Evolutionary conservation across 2,113 vertebrate genomes (phyloP).

Genomic region (Vulpes vulpes): DNA sequence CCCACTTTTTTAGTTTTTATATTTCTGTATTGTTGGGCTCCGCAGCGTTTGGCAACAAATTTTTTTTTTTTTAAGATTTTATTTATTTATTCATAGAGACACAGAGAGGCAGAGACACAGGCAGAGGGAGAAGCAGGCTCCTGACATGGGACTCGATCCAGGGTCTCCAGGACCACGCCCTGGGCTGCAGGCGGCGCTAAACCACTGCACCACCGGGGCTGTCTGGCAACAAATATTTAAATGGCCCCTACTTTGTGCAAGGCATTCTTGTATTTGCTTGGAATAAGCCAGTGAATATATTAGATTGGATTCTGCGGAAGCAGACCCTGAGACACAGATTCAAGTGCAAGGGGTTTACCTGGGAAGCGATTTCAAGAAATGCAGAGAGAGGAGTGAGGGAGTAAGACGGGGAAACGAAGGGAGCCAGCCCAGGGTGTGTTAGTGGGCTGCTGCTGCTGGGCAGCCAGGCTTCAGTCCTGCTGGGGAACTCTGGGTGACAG

Average conservation of each 20-base stretch:
- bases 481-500: neutral
- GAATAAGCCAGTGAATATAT: neutral
- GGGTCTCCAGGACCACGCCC: too few relatives aligned
- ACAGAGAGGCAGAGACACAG: too few relatives aligned
- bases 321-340: neutral
- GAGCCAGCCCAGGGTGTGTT: neutral
- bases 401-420: neutral
- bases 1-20: neutral
- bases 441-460: neutral
- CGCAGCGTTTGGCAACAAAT: neutral
- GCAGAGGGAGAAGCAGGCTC: too few relatives aligned
- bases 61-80: neutral
- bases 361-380: neutral
- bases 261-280: neutral
- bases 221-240: neutral
- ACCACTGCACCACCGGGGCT: too few relatives aligned
- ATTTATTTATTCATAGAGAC: too few relatives aligned
- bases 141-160: too few relatives aligned
- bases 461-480: neutral
- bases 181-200: too few relatives aligned
- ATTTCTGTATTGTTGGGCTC: neutral
- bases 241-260: neutral
- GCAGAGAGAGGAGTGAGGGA: neutral
- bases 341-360: neutral
- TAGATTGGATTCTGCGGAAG: neutral